phyloP scores from a whole-genome alignment of 2,888 invertebrate genomes.

The Cenopis cana region DNA sequence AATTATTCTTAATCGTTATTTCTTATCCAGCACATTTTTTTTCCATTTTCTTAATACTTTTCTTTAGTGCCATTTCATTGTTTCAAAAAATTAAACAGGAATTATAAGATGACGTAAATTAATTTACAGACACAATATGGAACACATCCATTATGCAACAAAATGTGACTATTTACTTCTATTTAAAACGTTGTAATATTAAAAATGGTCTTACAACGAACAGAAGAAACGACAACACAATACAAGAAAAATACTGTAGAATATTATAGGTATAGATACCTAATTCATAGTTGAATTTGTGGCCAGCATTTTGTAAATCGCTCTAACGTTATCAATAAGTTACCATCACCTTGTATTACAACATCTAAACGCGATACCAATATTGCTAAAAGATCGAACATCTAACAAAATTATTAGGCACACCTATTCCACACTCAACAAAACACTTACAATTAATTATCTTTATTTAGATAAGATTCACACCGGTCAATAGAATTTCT shows the following conservation, averaged over 20 bases:
- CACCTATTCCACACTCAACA: conserved; percentile 34
- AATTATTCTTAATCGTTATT: conserved; percentile 72
- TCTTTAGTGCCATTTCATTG: conserved; percentile 53
- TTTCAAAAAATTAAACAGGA: conserved; percentile 51
- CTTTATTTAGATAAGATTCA: conserved; percentile 41
- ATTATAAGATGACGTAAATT: conserved; percentile 49
- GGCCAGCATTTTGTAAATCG: conserved; percentile 40
- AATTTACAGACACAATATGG: conserved; percentile 24
- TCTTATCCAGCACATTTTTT: conserved; percentile 64
- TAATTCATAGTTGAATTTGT: conserved; percentile 12
- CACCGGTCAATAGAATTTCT: conserved; percentile 37
- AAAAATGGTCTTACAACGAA: conserved; percentile 19
- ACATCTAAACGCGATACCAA: conserved; percentile 35
- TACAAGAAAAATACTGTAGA: conserved; percentile 37
- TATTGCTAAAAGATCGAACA: conserved; percentile 28
- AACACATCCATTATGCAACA: conserved; percentile 28
- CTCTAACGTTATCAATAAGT: conserved; percentile 18
- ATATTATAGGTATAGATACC: conserved; percentile 19
- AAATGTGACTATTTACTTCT: conserved; percentile 27
- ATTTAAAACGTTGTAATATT: conserved; percentile 14
- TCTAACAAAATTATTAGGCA: conserved; percentile 36
- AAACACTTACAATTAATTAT: conserved; percentile 29
- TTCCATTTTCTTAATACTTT: conserved; percentile 49
- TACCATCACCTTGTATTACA: conserved; percentile 37
- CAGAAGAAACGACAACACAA: conserved; percentile 31